Percentiles rank a stretch among this genome's conserved stretches.
Evolutionary conservation across 1,140 invertebrate species (phyloP).

Genomic region (Dufourea novaeangliae): DNA sequence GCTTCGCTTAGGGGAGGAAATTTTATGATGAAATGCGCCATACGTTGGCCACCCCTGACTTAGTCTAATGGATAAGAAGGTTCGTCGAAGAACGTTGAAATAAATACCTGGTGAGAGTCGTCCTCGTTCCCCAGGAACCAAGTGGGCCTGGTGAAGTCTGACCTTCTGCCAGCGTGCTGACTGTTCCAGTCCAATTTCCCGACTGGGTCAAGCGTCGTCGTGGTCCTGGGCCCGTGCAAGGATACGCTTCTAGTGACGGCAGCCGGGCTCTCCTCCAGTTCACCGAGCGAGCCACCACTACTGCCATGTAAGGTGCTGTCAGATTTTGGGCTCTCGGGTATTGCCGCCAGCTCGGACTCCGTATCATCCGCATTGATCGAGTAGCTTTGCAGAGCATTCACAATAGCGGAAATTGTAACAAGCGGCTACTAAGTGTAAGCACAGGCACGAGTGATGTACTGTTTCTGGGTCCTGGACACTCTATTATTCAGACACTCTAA

Average conservation of each 20-base stretch:
- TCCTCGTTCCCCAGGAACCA: constrained; percentile 85
- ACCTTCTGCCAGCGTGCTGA: not conserved
- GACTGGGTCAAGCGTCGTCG: constrained; percentile 64
- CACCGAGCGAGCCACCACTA: constrained; percentile 83
- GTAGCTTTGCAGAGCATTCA: constrained; percentile 82
- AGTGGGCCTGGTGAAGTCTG: constrained; percentile 76
- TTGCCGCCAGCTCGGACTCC: constrained; percentile 92
- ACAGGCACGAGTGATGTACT: constrained; percentile 36
- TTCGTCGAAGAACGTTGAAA: too few relatives aligned
- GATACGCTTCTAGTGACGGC: constrained; percentile 80
- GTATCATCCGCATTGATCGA: constrained; percentile 91
- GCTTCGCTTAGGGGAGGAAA: too few relatives aligned
- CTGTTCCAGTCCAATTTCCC: constrained; percentile 46
- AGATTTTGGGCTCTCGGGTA: constrained; percentile 93
- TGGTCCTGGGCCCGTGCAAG: constrained; percentile 70
- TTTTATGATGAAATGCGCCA: too few relatives aligned
- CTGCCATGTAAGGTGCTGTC: constrained; percentile 90
- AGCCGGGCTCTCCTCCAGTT: constrained; percentile 75
- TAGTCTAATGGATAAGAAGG: too few relatives aligned
- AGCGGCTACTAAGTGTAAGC: constrained; percentile 61
- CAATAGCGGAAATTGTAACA: constrained; percentile 72
- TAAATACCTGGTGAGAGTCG: constrained; percentile 70
- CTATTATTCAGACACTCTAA: not conserved
- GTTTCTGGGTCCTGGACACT: not conserved
- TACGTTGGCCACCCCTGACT: too few relatives aligned